Percentiles rank a stretch among this genome's conserved stretches.
Conservation (phyloP, 1,140 invertebrate genomes). For the Vanessa tameamea region DNA sequence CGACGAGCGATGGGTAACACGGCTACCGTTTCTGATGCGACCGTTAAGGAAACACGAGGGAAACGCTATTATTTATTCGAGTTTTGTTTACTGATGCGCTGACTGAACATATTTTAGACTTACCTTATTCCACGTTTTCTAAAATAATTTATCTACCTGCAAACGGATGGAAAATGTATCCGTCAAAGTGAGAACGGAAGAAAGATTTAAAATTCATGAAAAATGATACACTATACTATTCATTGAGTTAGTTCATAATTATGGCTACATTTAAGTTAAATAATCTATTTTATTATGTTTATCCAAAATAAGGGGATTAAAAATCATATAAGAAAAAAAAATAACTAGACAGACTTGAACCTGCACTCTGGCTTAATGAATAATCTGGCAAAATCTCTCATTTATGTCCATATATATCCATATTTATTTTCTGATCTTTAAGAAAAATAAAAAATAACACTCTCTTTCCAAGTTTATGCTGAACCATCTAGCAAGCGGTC, state of each 20-base stretch:
- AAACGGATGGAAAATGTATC: not conserved
- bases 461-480: not conserved
- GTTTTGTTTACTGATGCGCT: conserved; percentile 3
- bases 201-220: too few species aligned
- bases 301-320: too few species aligned
- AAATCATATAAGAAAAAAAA: too few species aligned
- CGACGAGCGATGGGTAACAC: conserved; percentile 3
- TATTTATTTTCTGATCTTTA: not conserved
- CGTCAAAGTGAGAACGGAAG: too few species aligned
- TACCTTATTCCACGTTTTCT: not conserved
- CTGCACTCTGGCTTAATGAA: too few species aligned
- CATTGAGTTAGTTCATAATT: too few species aligned
- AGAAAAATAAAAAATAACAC: not conserved
- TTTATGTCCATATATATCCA: not conserved
- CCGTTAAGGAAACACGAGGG: conserved; percentile 10
- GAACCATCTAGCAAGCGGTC: not conserved
- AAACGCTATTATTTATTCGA: conserved; percentile 10
- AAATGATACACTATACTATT: too few species aligned
- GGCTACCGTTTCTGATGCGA: not conserved
- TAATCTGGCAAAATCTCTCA: too few species aligned
- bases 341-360: too few species aligned
- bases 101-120: not conserved
- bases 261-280: too few species aligned
- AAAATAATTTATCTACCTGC: not conserved
- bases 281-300: too few species aligned